phyloP scores from a whole-genome alignment of 2,797 vertebrate species.

The Silurus aristotelis region DNA sequence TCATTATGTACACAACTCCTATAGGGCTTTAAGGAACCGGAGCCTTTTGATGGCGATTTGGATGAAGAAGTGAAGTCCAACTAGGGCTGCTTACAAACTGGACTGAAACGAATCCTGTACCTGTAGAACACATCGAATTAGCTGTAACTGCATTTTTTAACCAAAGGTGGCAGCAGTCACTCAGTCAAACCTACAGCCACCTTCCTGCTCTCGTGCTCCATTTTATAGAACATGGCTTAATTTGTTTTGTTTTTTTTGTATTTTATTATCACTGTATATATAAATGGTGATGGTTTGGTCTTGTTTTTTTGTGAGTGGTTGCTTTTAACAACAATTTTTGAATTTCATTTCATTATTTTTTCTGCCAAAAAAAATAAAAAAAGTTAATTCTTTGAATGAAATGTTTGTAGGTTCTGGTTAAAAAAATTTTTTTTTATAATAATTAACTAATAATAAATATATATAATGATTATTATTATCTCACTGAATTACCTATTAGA shows the following conservation, averaged over 20 bases:
- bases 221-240: slow-evolving; percentile 39
- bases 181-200: slow-evolving; percentile 33
- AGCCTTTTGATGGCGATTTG: neutral
- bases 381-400: slow-evolving; percentile 56
- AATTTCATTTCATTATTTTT: slow-evolving; percentile 63
- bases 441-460: neutral
- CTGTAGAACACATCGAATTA: slow-evolving; percentile 31
- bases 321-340: slow-evolving; percentile 68
- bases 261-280: slow-evolving; percentile 56
- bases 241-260: slow-evolving; percentile 56
- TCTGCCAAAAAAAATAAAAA: slow-evolving; percentile 70
- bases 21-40: too few relatives aligned
- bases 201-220: slow-evolving; percentile 27
- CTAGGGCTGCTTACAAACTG: slow-evolving; percentile 15
- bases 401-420: slow-evolving; percentile 5
- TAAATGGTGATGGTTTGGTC: slow-evolving; percentile 66
- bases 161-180: slow-evolving; percentile 56
- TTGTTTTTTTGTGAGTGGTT: slow-evolving; percentile 71
- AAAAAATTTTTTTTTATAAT: neutral
- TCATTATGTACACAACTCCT: neutral
- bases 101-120: neutral
- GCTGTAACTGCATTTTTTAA: slow-evolving; percentile 46
- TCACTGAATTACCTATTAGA: too few relatives aligned
- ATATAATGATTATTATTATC: neutral
- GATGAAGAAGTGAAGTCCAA: slow-evolving; percentile 2